A percentile compares a stretch with the other conserved stretches of the same genome.
phyloP scores from a whole-genome alignment of 2,113 vertebrate genomes.

The Leptobrachium ailaonicum region DNA sequence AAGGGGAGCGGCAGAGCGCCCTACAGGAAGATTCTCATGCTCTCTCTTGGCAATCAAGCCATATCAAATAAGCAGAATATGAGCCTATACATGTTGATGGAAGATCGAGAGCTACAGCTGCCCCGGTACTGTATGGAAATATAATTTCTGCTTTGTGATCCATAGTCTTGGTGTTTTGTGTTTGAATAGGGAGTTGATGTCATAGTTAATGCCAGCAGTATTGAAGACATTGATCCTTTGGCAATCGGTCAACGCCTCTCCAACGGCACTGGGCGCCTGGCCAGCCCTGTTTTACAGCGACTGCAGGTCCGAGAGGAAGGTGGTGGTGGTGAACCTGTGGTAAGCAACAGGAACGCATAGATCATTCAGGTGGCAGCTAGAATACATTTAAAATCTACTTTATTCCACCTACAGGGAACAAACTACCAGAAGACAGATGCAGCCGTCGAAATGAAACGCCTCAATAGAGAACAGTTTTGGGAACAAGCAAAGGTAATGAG shows the following conservation, averaged over 20 bases:
- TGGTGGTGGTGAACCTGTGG: slow-evolving; percentile 76
- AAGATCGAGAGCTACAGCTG: no score
- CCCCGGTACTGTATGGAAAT: no score
- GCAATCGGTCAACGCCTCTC: slow-evolving; percentile 91
- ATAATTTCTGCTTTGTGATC: no score
- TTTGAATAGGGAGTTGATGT: slow-evolving; percentile 82
- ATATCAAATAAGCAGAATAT: no score
- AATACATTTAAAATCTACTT: background rate
- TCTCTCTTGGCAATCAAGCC: no score
- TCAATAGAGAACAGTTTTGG: slow-evolving; percentile 97
- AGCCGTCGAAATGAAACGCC: slow-evolving; percentile 95
- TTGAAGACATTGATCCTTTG: slow-evolving; percentile 91
- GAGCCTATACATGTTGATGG: no score
- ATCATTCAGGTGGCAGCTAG: background rate
- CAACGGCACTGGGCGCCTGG: slow-evolving; percentile 81
- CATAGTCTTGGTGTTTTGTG: no score
- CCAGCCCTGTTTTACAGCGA: slow-evolving; percentile 90
- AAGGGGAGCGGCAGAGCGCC: no score
- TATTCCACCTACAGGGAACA: slow-evolving; percentile 76
- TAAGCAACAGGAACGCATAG: slow-evolving; percentile 52
- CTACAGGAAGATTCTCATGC: no score
- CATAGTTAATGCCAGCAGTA: slow-evolving; percentile 90
- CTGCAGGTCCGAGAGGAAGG: slow-evolving; percentile 81
- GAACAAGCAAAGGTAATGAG: slow-evolving; percentile 89
- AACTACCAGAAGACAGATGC: slow-evolving; percentile 94